Evolutionary conservation across 2,888 invertebrate genomes (phyloP), one percentile per base, ranked within the genome.

Genomic region (Chloroclysta siterata): DNA sequence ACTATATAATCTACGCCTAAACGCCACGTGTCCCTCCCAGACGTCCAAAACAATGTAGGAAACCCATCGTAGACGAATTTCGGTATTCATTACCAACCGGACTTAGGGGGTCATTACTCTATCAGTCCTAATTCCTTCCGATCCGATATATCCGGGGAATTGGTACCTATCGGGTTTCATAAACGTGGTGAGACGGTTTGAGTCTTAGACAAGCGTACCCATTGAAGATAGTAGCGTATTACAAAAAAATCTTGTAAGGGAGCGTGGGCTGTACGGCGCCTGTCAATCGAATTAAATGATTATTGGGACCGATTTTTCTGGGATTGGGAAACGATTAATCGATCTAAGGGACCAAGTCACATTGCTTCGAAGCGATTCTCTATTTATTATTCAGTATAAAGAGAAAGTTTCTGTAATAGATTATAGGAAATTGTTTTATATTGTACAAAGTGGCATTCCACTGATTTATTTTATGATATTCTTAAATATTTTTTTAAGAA

Each of bases 61-160:
- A 71, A 71, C 68, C 68, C 55, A 60, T 57, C 58, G 59, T 55
- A 64, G 60, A 65, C 65, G 15, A 68, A 66, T 62, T 71, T 58
- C 60, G 72, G 74, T 74, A 64, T 75, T 70, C 69, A 70, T 75
- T 75, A 76, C 74, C 64, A 61, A 64, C 72, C 64, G 70, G 72
- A 63, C 70, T 75, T 74, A 70, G 53, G 60, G 50, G 70, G 70
- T 70, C 66, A 66, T 67, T 64, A 69, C 62, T 64, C 71, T 66
- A 68, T 70, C 67, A 56, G 60, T 56, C 63, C 52, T 68, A 71
- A 71, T 71, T 68, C 69, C 64, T 69, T 71, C 60, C 69, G 68
- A 65, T 63, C 68, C 64, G 29, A 65, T 69, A 64, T 63, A 56
- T 65, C 68, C 70, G 68, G 63, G 63, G 50, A 39, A 54, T 46